Conservation (phyloP, 2,113 vertebrate genomes). For the Rattus norvegicus region GRCr8 NC_086025.1:29011001-29011500, state of each 20-base stretch:
- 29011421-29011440: not conserved
- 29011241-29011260: not conserved
- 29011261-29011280: not conserved
- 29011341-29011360: not conserved
- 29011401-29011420: too few relatives aligned
- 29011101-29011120: not conserved
- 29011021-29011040: not conserved
- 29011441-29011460: slow-evolving; percentile 1
- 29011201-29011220: not conserved
- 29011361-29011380: not conserved
- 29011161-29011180: not conserved
- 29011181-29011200: not conserved
- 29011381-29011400: not conserved
- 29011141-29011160: not conserved
- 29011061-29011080: not conserved
- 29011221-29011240: not conserved
- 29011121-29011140: not conserved
- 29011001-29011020: not conserved
- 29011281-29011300: not conserved
- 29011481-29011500: too few relatives aligned
- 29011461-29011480: too few relatives aligned
- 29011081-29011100: not conserved
- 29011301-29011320: not conserved
- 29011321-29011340: not conserved
- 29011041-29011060: not conserved